Conservation (phyloP, 2,888 invertebrate genomes). For the Eilema depressum region DNA sequence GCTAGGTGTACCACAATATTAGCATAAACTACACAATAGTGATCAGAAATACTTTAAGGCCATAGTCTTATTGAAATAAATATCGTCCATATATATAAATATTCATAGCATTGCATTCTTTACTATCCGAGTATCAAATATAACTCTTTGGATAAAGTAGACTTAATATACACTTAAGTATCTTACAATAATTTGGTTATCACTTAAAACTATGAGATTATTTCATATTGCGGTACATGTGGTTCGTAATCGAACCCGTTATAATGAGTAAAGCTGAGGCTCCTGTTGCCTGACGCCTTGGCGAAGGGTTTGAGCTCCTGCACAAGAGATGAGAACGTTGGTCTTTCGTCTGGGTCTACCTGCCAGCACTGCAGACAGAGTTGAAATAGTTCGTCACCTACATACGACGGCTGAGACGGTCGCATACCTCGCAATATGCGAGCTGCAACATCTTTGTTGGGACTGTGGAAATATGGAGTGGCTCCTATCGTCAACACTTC, state of each 20-base stretch:
- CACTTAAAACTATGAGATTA: constrained; percentile 66
- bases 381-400: constrained; percentile 93
- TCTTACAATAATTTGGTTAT: constrained; percentile 47
- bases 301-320: constrained; percentile 75
- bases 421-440: constrained; percentile 90
- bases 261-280: constrained; percentile 80
- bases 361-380: constrained; percentile 95
- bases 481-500: constrained; percentile 93
- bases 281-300: constrained; percentile 68
- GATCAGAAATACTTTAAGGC: constrained; percentile 13
- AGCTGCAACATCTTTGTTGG: constrained; percentile 89
- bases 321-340: constrained; percentile 89
- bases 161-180: constrained; percentile 16
- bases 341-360: constrained; percentile 92
- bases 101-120: constrained; percentile 13
- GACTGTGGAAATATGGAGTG: constrained; percentile 92
- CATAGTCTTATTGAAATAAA: background rate
- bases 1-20: constrained; percentile 17
- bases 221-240: constrained; percentile 79
- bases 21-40: constrained; percentile 20
- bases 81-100: background rate
- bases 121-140: constrained; percentile 43
- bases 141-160: constrained; percentile 50
- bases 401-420: constrained; percentile 91
- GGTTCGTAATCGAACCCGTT: constrained; percentile 82